Percentiles rank a stretch among this genome's conserved stretches.
phyloP scores from a whole-genome alignment of 2,113 vertebrate genomes.

The Laticauda laticaudata region DNA sequence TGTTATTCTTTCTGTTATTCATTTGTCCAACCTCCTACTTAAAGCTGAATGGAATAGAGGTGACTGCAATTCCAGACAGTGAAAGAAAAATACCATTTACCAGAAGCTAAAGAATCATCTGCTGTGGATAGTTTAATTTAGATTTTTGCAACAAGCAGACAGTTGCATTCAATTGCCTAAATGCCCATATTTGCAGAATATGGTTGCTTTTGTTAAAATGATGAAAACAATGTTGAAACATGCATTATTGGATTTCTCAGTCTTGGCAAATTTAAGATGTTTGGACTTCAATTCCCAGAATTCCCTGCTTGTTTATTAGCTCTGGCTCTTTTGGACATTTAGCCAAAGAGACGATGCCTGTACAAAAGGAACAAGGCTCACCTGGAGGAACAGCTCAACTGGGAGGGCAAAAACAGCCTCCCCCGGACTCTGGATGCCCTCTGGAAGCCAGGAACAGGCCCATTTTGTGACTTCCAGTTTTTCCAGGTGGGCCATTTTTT shows the following conservation, averaged over 20 bases:
- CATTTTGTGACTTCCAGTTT: too few species aligned
- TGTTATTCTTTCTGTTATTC: too few species aligned
- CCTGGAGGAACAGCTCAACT: not conserved
- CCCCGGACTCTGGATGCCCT: too few species aligned
- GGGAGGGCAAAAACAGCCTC: too few species aligned
- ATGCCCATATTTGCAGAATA: not conserved
- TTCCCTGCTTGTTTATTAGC: not conserved
- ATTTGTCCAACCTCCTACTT: not conserved
- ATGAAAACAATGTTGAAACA: not conserved
- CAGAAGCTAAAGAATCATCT: not conserved
- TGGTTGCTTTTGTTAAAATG: not conserved
- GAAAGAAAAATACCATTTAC: not conserved
- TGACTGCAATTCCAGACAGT: not conserved
- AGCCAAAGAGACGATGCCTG: not conserved
- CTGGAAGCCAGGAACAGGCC: too few species aligned
- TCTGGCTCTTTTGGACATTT: not conserved
- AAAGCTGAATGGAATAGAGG: not conserved
- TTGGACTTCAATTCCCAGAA: too few species aligned
- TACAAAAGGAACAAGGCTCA: not conserved
- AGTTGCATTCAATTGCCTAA: not conserved
- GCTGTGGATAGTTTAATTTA: not conserved
- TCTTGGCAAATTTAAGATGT: too few species aligned
- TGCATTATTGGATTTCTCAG: not conserved
- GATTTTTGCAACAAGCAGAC: not conserved
- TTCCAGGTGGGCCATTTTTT: too few species aligned